Base-by-base conservation (phyloP, 1,140 invertebrate species). In the Orchestia grillus region DNA sequence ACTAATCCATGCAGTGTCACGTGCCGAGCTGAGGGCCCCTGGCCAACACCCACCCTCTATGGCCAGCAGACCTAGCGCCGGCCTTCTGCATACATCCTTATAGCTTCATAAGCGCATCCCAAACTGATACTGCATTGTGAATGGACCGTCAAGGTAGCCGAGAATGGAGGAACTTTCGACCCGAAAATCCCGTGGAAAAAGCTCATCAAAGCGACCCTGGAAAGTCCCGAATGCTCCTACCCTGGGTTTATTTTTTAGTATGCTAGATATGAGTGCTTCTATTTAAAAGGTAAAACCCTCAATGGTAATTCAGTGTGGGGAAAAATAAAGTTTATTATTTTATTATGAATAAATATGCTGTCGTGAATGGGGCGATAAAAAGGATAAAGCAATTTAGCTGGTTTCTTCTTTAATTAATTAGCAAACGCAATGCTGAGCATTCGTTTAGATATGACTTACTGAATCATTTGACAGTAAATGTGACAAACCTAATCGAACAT, bases 1-100 rank as follows among this genome's bases (percentile, higher is more conserved):
- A 16, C 43, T 90, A 90, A 90, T 90, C 88, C 43, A 90, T 90
- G 88, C 88, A 90, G 4, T 90, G 88, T 90, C 88, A 90, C 88
- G 88, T 41, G 88, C 43, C 36, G 42, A 90, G 88, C 28, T 4
- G 41, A 28, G 62, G 11, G 62, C 62, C 62, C 62, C 62, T 15
- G 1, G 62, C 28, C 62, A 28, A 77, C 62, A 77, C 62, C 62
- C 62, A 90, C 88, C 88, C 15, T 90, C 3, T 90, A 90, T 3
- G 11, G 88, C 4, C 88, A 44, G 11, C 88, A 36, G 88, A 6
- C 43, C 36, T 28, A 23, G 88, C 88, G 15, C 8, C 42, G 88
- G 88, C 88, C 88, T 44, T 15, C 16, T 41, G 88, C 88, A 90
- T 44, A 90, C 88, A 90, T 90, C 88, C 41, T 90, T 90, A 90